Base-by-base conservation (phyloP, 2,888 invertebrate genomes). In the Brachypalpus laphriformis region DNA sequence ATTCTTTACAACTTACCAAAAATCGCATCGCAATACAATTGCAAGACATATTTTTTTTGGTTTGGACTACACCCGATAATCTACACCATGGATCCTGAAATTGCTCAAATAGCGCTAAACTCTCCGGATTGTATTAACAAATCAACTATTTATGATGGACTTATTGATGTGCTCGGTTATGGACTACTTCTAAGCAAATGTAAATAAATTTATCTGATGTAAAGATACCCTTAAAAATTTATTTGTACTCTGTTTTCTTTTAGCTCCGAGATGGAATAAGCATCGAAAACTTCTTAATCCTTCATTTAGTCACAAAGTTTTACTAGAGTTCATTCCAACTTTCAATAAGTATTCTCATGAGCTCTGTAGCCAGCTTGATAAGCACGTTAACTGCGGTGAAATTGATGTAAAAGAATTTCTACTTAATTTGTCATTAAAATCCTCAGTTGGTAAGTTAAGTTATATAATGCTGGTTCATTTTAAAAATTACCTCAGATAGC, bases 281-380 rank as follows among this genome's bases (percentile, higher is more conserved):
- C 75, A 70, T 57, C 20, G 75, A 0, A 82, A 82, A 34, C 70
- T 68, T 9, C 11, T 82, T 3, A 82, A 63, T 42, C 68, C 81
- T 0, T 8, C 22, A 1, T 70, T 82, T 4, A 61, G 22, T 5
- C 18, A 75, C 20, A 75, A 70, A 2, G 11, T 49, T 18, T 11
- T 81, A 1, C 0, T 57, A 3, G 9, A 3, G 0, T 82, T 65
- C 6, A 22, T 75, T 37, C 70, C 75, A 3, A 0, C 25, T 11
- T 75, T 82, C n/a, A 68, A 65, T 18, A 18, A 20, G 0, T 0
- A 25, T 3, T 16, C 25, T 0, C 22, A 8, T 1, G 51, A 28
- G 8, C 51, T 80, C 9, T 74, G 74, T 14, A 11, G 9, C 0
- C 5, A 45, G 5, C 4, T 80, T 0, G 74, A 66, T 5, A n/a